Evolutionary conservation across 1,140 invertebrate species (phyloP).

Genomic region (Agraylea sexmaculata): DNA sequence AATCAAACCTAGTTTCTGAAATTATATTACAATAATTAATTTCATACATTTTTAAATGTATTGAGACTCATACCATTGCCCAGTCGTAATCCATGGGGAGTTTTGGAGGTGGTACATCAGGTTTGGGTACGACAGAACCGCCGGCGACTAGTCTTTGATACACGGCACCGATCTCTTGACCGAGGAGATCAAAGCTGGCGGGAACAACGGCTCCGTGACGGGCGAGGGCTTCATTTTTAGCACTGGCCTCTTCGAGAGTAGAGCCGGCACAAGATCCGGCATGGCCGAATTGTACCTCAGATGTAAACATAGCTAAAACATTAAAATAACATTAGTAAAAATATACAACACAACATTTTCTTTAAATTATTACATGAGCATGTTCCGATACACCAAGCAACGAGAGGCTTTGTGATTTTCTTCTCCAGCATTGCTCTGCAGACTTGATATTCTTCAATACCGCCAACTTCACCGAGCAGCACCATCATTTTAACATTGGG

Average conservation of each 20-base stretch:
- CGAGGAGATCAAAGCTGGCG: slow-evolving; percentile 85
- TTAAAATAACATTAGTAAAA: slow-evolving; percentile 8
- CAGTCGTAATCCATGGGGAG: slow-evolving; percentile 99
- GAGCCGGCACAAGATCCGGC: slow-evolving; percentile 96
- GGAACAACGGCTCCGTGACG: slow-evolving; percentile 84
- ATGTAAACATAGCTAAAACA: slow-evolving; percentile 73
- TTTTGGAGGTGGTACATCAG: slow-evolving; percentile 93
- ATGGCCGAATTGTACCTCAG: slow-evolving; percentile 99
- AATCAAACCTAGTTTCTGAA: slow-evolving; percentile 89
- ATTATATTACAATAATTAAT: no score
- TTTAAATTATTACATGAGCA: slow-evolving; percentile 48
- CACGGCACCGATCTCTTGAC: slow-evolving; percentile 54
- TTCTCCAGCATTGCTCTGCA: slow-evolving; percentile 75
- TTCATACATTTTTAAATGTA: no score
- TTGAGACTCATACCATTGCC: slow-evolving; percentile 63
- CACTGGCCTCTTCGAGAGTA: slow-evolving; percentile 83
- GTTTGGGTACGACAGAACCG: slow-evolving; percentile 73
- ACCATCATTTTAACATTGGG: slow-evolving; percentile 88
- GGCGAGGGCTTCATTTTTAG: slow-evolving; percentile 82
- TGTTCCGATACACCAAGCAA: slow-evolving; percentile 98
- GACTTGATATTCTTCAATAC: slow-evolving; percentile 98
- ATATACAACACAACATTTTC: slow-evolving; percentile 1
- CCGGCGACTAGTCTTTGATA: slow-evolving; percentile 72
- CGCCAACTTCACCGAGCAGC: slow-evolving; percentile 93
- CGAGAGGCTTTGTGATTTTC: slow-evolving; percentile 83